A percentile compares a stretch with the other conserved stretches of the same genome.
phyloP scores from a whole-genome alignment of 1,140 invertebrate species.

The Orchesella cincta region DNA sequence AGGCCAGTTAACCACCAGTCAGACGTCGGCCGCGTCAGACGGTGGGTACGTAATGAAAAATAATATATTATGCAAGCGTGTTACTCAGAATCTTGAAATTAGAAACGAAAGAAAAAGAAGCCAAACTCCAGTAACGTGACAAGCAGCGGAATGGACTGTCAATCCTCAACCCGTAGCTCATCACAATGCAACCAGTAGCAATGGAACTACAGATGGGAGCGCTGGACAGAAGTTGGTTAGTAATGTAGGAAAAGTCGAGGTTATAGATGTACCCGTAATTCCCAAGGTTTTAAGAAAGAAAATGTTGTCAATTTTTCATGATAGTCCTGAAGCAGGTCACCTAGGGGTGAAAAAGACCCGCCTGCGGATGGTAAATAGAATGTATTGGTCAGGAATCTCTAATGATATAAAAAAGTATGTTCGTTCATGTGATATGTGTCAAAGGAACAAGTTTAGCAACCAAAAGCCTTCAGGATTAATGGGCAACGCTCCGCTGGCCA shows the following conservation, averaged over 20 bases:
- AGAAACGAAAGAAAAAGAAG: neutral
- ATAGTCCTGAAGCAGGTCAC: conserved; percentile 27
- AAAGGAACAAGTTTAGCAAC: conserved; percentile 1
- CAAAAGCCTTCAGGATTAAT: conserved; percentile 11
- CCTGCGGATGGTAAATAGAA: neutral
- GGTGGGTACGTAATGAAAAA: neutral
- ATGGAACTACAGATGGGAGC: neutral
- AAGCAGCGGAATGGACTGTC: neutral
- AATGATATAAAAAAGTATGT: conserved; percentile 35
- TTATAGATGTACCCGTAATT: neutral
- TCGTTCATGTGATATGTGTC: conserved; percentile 32
- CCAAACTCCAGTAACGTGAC: neutral
- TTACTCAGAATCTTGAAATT: neutral
- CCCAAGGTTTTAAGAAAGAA: neutral
- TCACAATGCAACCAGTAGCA: neutral
- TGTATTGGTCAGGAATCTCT: conserved; percentile 33
- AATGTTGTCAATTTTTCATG: conserved; percentile 11
- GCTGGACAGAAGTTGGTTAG: neutral
- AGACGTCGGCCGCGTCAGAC: neutral
- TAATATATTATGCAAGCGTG: neutral
- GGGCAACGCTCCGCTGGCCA: neutral
- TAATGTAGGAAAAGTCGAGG: neutral
- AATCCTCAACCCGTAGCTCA: neutral
- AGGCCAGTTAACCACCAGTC: neutral
- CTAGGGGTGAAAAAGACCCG: conserved; percentile 31